phyloP scores from a whole-genome alignment of 2,113 vertebrate genomes.

The Neofelis nebulosa region DNA sequence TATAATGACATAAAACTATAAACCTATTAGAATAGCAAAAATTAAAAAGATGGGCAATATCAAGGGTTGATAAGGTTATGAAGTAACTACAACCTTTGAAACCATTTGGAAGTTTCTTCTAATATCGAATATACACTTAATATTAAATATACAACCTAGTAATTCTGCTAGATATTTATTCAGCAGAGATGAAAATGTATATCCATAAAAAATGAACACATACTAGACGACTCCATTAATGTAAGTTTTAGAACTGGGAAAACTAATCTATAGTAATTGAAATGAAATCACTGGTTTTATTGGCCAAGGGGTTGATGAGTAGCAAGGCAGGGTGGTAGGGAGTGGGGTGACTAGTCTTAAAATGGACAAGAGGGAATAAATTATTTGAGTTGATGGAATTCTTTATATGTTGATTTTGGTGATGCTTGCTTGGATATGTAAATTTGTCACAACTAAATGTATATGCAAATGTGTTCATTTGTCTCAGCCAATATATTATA shows the following conservation, averaged over 20 bases:
- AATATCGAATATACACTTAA: neutral
- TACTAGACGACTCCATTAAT: neutral
- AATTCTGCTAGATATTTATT: neutral
- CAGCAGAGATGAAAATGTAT: neutral
- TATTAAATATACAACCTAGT: neutral
- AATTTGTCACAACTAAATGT: neutral
- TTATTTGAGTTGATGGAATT: neutral
- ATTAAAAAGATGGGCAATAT: neutral
- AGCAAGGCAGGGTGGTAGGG: rapidly evolving
- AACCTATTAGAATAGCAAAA: neutral
- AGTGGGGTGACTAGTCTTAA: neutral
- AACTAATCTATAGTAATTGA: neutral
- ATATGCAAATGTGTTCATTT: neutral
- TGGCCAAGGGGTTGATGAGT: neutral
- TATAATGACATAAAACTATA: neutral
- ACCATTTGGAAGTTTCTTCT: neutral
- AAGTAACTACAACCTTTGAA: neutral
- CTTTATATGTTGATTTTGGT: neutral
- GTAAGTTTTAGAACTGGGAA: neutral
- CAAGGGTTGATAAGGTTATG: neutral
- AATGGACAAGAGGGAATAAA: neutral
- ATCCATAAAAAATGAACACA: neutral
- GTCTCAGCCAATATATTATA: neutral
- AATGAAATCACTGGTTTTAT: neutral
- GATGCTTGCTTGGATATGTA: neutral